phyloP scores from a whole-genome alignment of 2,113 vertebrate genomes.

The Python bivittatus region DNA sequence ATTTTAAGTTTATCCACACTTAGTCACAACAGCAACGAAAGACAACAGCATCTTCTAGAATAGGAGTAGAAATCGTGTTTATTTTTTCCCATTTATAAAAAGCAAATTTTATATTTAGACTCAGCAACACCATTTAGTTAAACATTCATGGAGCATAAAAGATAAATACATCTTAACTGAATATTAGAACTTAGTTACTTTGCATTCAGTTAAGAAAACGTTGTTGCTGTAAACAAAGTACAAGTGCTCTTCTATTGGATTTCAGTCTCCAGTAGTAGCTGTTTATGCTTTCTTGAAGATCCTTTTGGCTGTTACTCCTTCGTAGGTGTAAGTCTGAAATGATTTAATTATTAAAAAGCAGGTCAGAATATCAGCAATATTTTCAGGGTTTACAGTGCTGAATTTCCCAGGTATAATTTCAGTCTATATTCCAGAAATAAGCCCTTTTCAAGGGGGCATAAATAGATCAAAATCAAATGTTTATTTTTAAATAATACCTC shows the following conservation, averaged over 20 bases:
- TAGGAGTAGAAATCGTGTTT: conserved; percentile 9
- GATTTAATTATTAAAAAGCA: conserved; percentile 12
- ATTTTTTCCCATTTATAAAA: conserved; percentile 32
- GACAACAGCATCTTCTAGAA: conserved; percentile 11
- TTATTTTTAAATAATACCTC: not conserved
- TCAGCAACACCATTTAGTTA: conserved; percentile 7
- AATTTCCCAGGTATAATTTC: not conserved
- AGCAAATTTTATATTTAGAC: conserved; percentile 15
- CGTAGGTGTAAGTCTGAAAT: conserved; percentile 86
- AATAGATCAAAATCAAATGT: not conserved
- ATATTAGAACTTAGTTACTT: conserved; percentile 10
- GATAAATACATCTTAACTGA: conserved; percentile 3
- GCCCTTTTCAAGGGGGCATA: not conserved
- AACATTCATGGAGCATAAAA: conserved; percentile 1
- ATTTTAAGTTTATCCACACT: not conserved
- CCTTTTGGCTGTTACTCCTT: conserved; percentile 90
- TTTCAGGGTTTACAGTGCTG: conserved; percentile 2
- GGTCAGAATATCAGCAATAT: not conserved
- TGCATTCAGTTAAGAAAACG: not conserved
- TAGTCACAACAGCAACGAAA: conserved; percentile 9
- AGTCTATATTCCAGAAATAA: not conserved
- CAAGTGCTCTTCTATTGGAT: not conserved
- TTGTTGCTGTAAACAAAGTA: not conserved
- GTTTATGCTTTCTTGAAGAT: conserved; percentile 85
- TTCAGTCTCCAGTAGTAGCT: conserved; percentile 3